These are phyloP conservation scores for Lampris incognitus DNA, from an alignment of 2,113 vertebrate genomes.

Conservation along the genomic window DNA sequence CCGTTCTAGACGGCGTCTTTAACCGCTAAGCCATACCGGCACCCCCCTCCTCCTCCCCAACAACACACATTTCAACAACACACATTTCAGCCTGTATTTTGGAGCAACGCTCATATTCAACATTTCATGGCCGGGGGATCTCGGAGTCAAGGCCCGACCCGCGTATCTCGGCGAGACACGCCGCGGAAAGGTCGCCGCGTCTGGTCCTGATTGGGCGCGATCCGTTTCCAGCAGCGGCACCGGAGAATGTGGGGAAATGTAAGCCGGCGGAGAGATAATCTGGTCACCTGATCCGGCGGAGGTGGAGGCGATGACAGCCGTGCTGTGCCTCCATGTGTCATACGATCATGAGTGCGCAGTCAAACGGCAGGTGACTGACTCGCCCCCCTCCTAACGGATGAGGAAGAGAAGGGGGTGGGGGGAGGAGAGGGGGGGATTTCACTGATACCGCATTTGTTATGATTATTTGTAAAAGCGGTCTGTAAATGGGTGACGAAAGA, in stretches of 20 bases:
- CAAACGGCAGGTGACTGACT: conserved; percentile 69
- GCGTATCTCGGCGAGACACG: conserved; percentile 52
- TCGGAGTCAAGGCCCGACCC: conserved; percentile 42
- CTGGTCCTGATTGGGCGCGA: conserved; percentile 60
- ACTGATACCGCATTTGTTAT: conserved; percentile 50
- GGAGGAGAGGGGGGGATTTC: conserved; percentile 19
- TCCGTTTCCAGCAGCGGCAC: conserved; percentile 52
- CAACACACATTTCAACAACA: conserved; percentile 23
- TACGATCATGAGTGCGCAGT: conserved; percentile 68
- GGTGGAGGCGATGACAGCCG: conserved; percentile 69
- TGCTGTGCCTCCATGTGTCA: conserved; percentile 74
- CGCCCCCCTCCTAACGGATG: conserved; percentile 59
- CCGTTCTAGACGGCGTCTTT: conserved; percentile 25
- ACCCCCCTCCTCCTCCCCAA: neutral
- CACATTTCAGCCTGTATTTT: conserved; percentile 13
- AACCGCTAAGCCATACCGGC: conserved; percentile 15
- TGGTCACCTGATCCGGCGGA: conserved; percentile 70
- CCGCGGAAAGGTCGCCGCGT: conserved; percentile 38
- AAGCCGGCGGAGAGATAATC: conserved; percentile 64
- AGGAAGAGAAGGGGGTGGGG: conserved; percentile 24
- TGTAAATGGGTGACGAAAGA: conserved; percentile 25
- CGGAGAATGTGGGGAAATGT: conserved; percentile 67
- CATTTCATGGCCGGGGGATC: conserved; percentile 27
- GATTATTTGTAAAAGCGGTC: conserved; percentile 49
- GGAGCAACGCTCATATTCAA: conserved; percentile 31